phyloP scores from a whole-genome alignment of 2,797 vertebrate genomes.

The Hoplostethus mediterraneus region DNA sequence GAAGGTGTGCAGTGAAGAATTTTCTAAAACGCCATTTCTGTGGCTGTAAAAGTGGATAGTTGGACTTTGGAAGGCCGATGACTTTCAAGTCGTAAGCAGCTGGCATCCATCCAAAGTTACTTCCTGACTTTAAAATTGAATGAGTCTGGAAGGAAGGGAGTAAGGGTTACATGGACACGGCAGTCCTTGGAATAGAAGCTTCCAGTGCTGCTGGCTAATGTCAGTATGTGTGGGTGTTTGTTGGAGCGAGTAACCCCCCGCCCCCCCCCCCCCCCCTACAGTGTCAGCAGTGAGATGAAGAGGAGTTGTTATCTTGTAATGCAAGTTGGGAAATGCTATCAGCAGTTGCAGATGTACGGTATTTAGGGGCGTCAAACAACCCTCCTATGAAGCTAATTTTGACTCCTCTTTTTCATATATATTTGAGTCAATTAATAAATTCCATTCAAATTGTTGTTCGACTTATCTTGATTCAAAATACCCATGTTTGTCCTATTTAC shows the following conservation, averaged over 20 bases:
- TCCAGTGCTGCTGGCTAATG: slow-evolving; percentile 14
- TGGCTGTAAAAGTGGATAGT: slow-evolving; percentile 11
- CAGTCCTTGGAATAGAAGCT: not conserved
- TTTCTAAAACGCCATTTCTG: not conserved
- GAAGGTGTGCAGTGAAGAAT: not conserved
- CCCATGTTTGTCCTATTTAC: not conserved
- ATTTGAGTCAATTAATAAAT: not conserved
- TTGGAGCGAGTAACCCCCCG: not conserved
- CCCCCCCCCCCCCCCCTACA: not conserved
- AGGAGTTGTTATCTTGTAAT: slow-evolving; percentile 70
- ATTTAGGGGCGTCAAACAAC: slow-evolving; percentile 3
- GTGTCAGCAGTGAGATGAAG: slow-evolving; percentile 40
- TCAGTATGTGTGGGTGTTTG: slow-evolving; percentile 31
- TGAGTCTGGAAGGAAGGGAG: not conserved
- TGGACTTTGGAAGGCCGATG: slow-evolving; percentile 7
- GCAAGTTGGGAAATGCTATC: slow-evolving; percentile 62
- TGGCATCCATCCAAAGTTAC: not conserved
- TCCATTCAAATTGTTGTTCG: not conserved
- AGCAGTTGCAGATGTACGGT: slow-evolving; percentile 51
- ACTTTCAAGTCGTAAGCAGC: slow-evolving; percentile 15
- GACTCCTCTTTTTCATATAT: not conserved
- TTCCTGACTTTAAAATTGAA: slow-evolving; percentile 2
- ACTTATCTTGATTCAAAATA: not conserved
- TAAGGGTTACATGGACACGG: slow-evolving; percentile 10
- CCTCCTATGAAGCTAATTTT: not conserved